Evolutionary conservation across 2,113 vertebrate genomes (phyloP), one percentile per base, ranked within the genome.

Genomic region (Pyxicephalus adspersus): DNA sequence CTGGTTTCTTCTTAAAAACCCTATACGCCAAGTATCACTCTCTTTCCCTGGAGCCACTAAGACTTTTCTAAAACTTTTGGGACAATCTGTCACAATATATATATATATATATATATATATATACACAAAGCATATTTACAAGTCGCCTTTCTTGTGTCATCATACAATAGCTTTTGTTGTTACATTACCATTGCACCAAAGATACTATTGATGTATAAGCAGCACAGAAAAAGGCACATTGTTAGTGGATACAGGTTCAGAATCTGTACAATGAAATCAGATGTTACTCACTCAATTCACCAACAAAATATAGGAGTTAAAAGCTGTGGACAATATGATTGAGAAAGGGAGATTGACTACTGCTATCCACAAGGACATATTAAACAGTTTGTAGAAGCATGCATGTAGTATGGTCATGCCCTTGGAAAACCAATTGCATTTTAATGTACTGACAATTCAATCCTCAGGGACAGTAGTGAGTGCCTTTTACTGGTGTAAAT

Each of bases 401-500:
- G 79, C 26, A 60, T 74, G 61, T 74, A 28, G 70, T 13, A 58
- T 82, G 80, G 71, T 75, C 71, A 66, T 82, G 70, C 70, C 80
- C 80, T 82, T 82, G 80, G 63, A 82, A 82, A 75, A 22, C 52
- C 70, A 34, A 75, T 60, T 82, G 71, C 80, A 73, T 74, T 75
- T 82, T 82, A 82, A 74, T 66, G 80, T 64, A 58, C 70, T 55
- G 31, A 45, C 70, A 66, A 34, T 75, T 52, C n/a, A 31, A 5
- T 82, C 71, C 71, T 66, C 23, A 15, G 80, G 63, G 80, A 82
- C 23, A 52, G 57, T 57, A 31, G 70, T 74, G 60, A 81, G 80
- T 75, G 80, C 61, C 80, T 82, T 82, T 74, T 82, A 64, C 75
- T 75, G 71, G 70, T 82, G 80, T 81, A 82, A 82, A 82, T 66